These are phyloP conservation scores for Phaonia tiefii DNA, from an alignment of 2,888 invertebrate genomes.

Conservation along the genomic window DNA sequence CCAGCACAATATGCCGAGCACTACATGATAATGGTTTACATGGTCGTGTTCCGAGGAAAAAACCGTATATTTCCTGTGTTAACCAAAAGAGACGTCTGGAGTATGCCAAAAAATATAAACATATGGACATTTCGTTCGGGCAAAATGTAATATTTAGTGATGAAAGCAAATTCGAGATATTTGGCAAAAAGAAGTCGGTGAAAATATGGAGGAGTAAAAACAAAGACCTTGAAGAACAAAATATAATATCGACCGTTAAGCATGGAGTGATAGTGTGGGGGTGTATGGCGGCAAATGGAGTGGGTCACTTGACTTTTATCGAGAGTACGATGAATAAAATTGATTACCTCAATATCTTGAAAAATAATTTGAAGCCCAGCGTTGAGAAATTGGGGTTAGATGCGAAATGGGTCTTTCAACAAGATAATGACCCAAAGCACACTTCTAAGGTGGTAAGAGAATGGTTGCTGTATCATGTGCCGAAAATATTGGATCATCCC, in stretches of 20 bases:
- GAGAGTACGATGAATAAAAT: too few species aligned
- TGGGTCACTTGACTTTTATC: too few species aligned
- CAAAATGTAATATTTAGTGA: too few species aligned
- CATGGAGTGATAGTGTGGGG: too few species aligned
- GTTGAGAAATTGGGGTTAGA: conserved; percentile 17
- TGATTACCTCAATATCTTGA: conserved; percentile 9
- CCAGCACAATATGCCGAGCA: conserved; percentile 45
- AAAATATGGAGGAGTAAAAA: too few species aligned
- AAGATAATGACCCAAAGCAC: conserved; percentile 37
- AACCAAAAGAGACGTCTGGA: conserved; percentile 51
- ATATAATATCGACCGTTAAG: too few species aligned
- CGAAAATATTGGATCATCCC: conserved; percentile 20
- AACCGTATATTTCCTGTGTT: conserved; percentile 33
- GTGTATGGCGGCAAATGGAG: too few species aligned
- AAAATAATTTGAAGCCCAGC: neutral
- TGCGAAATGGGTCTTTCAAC: conserved; percentile 12
- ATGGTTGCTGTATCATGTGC: conserved; percentile 43
- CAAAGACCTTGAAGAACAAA: too few species aligned
- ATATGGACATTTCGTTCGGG: too few species aligned
- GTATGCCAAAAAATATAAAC: too few species aligned
- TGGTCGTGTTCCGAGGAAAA: conserved; percentile 49
- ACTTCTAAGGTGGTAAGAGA: conserved; percentile 32
- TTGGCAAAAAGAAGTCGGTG: too few species aligned
- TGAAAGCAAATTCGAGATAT: too few species aligned
- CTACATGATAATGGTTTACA: conserved; percentile 40